Percentiles rank a stretch among this genome's conserved stretches.
phyloP scores from a whole-genome alignment of 2,113 vertebrate genomes.

The Miniopterus natalensis region DNA sequence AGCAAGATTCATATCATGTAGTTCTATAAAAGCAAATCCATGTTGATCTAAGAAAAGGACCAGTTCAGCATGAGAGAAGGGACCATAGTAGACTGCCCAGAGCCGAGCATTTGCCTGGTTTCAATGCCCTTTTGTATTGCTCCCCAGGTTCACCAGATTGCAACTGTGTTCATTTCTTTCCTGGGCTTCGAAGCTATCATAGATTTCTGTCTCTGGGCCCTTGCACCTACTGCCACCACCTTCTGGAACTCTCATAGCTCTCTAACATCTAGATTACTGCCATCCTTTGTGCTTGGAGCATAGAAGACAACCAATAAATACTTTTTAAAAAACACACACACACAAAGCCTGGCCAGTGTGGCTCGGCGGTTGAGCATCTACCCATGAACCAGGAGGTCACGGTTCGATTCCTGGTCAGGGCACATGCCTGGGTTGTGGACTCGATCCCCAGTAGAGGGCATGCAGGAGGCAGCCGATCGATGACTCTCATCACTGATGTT shows the following conservation, averaged over 20 bases:
- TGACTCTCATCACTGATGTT: too few species aligned
- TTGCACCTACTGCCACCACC: neutral
- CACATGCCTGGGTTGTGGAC: too few species aligned
- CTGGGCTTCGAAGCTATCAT: neutral
- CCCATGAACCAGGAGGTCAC: too few species aligned
- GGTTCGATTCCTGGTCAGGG: too few species aligned
- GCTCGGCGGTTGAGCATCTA: too few species aligned
- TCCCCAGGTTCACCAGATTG: neutral
- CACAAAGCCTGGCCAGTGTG: too few species aligned
- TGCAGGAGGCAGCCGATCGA: too few species aligned
- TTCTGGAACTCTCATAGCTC: constrained; percentile 41
- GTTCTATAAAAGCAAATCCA: neutral
- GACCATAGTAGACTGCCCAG: neutral
- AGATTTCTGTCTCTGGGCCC: constrained; percentile 22
- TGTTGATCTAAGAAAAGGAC: neutral
- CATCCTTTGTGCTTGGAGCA: constrained; percentile 13
- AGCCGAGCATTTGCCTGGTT: neutral
- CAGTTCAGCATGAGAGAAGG: neutral
- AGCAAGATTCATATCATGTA: neutral
- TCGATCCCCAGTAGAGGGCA: too few species aligned
- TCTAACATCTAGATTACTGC: constrained; percentile 39
- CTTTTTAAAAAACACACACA: neutral
- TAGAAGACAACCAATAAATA: neutral
- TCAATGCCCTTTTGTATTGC: neutral
- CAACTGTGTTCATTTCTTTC: neutral